These are phyloP conservation scores for Lasiurus borealis DNA, from an alignment of 2,113 vertebrate genomes.

Conservation along the genomic window DNA sequence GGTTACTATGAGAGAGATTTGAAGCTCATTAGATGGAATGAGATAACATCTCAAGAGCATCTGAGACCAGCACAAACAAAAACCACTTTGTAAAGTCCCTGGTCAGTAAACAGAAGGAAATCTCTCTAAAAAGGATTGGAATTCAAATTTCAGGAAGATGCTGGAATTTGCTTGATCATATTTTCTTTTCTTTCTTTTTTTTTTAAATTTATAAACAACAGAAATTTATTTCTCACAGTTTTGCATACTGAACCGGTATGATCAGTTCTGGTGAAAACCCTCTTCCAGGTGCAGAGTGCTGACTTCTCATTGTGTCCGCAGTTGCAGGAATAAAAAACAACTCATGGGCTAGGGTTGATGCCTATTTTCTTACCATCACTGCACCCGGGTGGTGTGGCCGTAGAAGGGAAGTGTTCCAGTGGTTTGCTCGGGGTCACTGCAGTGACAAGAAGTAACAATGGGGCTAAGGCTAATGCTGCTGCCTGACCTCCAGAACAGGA, in stretches of 20 bases:
- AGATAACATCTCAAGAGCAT: neutral
- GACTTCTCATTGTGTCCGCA: too few species aligned
- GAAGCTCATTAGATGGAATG: neutral
- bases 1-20: too few species aligned
- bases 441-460: neutral
- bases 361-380: neutral
- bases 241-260: too few species aligned
- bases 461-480: neutral
- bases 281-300: too few species aligned
- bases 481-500: constrained; percentile 8
- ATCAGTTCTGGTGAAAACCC: too few species aligned
- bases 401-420: neutral
- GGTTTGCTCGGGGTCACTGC: neutral
- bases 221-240: too few species aligned
- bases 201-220: too few species aligned
- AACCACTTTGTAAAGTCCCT: neutral
- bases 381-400: neutral
- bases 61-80: neutral
- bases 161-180: neutral
- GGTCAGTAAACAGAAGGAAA: neutral
- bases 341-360: too few species aligned
- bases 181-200: neutral
- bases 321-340: too few species aligned
- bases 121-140: neutral
- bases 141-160: neutral